Percentiles rank a stretch among this genome's conserved stretches.
phyloP scores from a whole-genome alignment of 2,888 invertebrate species.

The Drosophila ezoana region DNA sequence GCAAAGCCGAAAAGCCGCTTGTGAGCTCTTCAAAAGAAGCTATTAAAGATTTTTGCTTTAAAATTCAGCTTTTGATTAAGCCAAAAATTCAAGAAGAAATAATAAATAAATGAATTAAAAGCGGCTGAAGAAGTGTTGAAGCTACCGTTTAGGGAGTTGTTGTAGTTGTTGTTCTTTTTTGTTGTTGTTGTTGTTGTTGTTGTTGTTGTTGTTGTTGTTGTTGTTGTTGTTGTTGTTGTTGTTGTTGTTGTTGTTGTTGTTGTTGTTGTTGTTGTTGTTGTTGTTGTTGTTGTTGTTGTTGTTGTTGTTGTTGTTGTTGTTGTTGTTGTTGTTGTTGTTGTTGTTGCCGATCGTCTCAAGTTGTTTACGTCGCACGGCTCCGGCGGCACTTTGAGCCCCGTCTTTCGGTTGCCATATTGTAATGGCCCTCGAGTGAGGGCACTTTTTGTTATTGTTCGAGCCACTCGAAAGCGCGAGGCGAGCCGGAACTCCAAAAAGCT shows the following conservation, averaged over 20 bases:
- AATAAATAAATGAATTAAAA: too few relatives aligned
- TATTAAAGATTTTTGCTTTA: too few relatives aligned
- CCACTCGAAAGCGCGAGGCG: slow-evolving; percentile 39
- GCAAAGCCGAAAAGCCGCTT: too few relatives aligned
- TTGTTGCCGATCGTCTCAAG: slow-evolving; percentile 34
- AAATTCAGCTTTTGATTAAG: too few relatives aligned
- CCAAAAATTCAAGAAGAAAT: too few relatives aligned
- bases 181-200: slow-evolving; percentile 1
- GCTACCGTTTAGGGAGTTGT: slow-evolving; percentile 50
- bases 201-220: not conserved
- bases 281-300: slow-evolving; percentile 2
- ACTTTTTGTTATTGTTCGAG: slow-evolving; percentile 34
- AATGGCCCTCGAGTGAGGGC: slow-evolving; percentile 73
- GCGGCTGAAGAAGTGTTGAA: slow-evolving; percentile 8
- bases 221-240: not conserved
- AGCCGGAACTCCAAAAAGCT: slow-evolving; percentile 65
- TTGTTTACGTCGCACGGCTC: slow-evolving; percentile 32
- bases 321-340: not conserved
- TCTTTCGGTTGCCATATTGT: slow-evolving; percentile 43
- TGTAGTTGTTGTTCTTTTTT: too few relatives aligned
- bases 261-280: not conserved
- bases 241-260: slow-evolving; percentile 1
- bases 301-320: not conserved
- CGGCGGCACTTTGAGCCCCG: slow-evolving; percentile 36
- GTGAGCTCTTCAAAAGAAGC: too few relatives aligned